A percentile compares a stretch with the other conserved stretches of the same genome.
These are phyloP conservation scores for Cyclina sinensis DNA, from an alignment of 1,140 invertebrate genomes.

Conservation along the genomic window DNA sequence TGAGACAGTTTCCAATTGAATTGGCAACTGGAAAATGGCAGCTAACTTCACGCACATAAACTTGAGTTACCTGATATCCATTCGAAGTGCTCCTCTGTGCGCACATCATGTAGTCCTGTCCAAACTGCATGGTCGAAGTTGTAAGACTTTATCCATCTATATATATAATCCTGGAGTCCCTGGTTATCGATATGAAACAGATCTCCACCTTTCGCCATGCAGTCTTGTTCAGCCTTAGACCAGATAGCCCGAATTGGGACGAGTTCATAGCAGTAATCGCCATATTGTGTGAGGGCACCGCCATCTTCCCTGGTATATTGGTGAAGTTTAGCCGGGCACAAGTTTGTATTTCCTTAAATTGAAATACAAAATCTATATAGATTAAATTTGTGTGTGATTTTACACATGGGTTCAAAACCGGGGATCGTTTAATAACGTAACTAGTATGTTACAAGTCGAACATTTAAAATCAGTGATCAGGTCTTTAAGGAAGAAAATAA, in stretches of 20 bases:
- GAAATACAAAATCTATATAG: too few relatives aligned
- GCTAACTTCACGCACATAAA: too few relatives aligned
- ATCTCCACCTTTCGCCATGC: slow-evolving; percentile 54
- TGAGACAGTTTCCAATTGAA: too few relatives aligned
- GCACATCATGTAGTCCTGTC: slow-evolving; percentile 50
- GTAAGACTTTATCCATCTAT: slow-evolving; percentile 54
- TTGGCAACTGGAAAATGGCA: too few relatives aligned
- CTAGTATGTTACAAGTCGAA: neutral
- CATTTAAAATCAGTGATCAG: too few relatives aligned
- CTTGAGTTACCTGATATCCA: slow-evolving; percentile 54
- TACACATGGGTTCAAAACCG: too few relatives aligned
- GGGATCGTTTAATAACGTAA: neutral
- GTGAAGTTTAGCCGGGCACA: slow-evolving; percentile 48
- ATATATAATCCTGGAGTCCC: slow-evolving; percentile 40
- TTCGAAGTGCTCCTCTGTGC: slow-evolving; percentile 50
- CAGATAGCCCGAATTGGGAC: slow-evolving; percentile 58
- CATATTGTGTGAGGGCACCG: slow-evolving; percentile 56
- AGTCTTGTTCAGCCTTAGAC: slow-evolving; percentile 46
- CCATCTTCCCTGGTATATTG: slow-evolving; percentile 50
- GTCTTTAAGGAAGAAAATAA: too few relatives aligned
- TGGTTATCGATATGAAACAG: slow-evolving; percentile 37
- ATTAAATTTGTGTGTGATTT: neutral
- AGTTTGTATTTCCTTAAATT: slow-evolving; percentile 31
- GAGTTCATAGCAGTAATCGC: slow-evolving; percentile 55
- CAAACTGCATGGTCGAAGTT: slow-evolving; percentile 52